Conservation (phyloP, 2,113 vertebrate genomes). For the Puffinus mauretanicus region DNA sequence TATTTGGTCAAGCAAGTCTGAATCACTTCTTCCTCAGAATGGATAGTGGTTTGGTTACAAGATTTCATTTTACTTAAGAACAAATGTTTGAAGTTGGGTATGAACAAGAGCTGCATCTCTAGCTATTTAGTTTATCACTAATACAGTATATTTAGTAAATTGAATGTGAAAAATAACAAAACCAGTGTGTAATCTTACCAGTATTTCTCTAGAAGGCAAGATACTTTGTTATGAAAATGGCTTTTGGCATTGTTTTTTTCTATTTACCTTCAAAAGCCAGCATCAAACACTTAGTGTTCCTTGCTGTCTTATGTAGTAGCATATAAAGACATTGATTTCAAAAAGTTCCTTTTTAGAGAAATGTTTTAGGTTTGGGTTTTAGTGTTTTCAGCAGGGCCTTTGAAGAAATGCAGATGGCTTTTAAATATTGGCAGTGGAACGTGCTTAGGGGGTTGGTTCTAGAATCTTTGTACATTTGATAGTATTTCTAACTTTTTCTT, state of each 20-base stretch:
- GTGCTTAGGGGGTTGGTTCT: slow-evolving; percentile 70
- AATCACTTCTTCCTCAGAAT: slow-evolving; percentile 53
- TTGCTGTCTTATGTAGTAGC: slow-evolving; percentile 28
- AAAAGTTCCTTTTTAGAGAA: slow-evolving; percentile 47
- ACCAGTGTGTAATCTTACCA: slow-evolving; percentile 60
- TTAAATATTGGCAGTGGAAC: slow-evolving; percentile 60
- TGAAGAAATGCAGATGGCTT: slow-evolving; percentile 59
- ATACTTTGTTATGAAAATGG: slow-evolving; percentile 49
- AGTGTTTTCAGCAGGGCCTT: slow-evolving; percentile 62
- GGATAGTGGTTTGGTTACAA: slow-evolving; percentile 55
- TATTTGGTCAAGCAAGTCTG: slow-evolving; percentile 44
- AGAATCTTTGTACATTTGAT: slow-evolving; percentile 78
- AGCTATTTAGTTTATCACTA: slow-evolving; percentile 58
- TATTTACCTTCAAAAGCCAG: slow-evolving; percentile 66
- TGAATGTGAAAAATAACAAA: slow-evolving; percentile 47
- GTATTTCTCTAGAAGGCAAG: slow-evolving; percentile 68
- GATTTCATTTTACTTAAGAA: slow-evolving; percentile 30
- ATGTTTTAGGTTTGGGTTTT: slow-evolving; percentile 48
- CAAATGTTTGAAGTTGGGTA: slow-evolving; percentile 49
- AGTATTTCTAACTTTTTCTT: slow-evolving; percentile 77
- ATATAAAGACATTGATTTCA: background rate
- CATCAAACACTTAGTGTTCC: slow-evolving; percentile 46
- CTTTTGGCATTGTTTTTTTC: slow-evolving; percentile 35
- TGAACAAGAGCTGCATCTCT: slow-evolving; percentile 63
- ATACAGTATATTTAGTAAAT: slow-evolving; percentile 50